These are phyloP conservation scores for Microvelia longipes DNA, from an alignment of 1,140 invertebrate genomes.

Conservation along the genomic window DNA sequence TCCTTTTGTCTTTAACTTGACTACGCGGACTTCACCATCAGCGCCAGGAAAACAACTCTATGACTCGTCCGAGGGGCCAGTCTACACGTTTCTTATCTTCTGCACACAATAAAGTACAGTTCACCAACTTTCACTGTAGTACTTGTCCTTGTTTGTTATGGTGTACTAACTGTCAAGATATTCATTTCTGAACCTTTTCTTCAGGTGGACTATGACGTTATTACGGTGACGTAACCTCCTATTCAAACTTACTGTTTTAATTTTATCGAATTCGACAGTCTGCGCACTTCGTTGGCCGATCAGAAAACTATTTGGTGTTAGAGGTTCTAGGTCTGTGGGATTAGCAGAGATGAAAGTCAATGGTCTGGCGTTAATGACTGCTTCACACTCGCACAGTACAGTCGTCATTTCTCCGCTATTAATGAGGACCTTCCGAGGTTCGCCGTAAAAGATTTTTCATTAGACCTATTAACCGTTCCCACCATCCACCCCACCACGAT, in stretches of 20 bases:
- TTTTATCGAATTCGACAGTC: background rate
- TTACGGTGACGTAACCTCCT: background rate
- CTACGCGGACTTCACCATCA: background rate
- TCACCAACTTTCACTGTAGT: background rate
- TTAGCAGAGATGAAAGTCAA: slow-evolving; percentile 22
- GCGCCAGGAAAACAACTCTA: background rate
- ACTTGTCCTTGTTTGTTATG: background rate
- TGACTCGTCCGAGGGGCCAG: background rate
- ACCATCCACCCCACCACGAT: slow-evolving; percentile 30
- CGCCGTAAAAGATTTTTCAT: slow-evolving; percentile 10
- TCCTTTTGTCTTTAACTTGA: background rate
- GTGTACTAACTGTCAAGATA: background rate
- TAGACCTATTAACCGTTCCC: slow-evolving; percentile 27
- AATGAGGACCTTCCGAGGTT: slow-evolving; percentile 10
- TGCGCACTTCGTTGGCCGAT: slow-evolving; percentile 11
- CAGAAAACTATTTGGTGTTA: background rate
- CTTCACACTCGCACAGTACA: slow-evolving; percentile 12
- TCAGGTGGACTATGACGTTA: background rate
- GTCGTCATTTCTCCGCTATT: slow-evolving; percentile 12
- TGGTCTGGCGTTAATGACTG: slow-evolving; percentile 25
- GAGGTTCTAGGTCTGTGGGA: background rate
- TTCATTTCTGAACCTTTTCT: background rate
- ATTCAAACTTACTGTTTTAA: background rate
- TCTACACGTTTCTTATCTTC: background rate
- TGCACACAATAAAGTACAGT: background rate